Evolutionary conservation across 2,888 invertebrate genomes (phyloP).

Genomic region (Epistrophella euchroma): DNA sequence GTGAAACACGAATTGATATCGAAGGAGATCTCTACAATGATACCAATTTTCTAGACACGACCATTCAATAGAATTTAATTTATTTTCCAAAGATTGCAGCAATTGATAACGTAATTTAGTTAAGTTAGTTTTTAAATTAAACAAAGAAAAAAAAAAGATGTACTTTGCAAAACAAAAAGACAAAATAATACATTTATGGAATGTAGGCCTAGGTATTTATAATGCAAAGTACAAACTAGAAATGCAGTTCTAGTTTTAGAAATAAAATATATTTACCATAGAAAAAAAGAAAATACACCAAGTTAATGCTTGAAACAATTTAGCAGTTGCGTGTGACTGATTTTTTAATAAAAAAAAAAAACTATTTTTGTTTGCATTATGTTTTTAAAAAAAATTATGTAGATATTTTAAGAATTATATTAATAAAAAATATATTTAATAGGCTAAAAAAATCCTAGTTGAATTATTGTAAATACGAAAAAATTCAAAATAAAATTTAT

Average conservation of each 20-base stretch:
- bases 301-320: constrained; percentile 40
- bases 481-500: constrained; percentile 42
- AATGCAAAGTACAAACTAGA: constrained; percentile 60
- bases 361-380: constrained; percentile 15
- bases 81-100: constrained; percentile 52
- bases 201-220: constrained; percentile 16
- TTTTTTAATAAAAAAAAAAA: constrained; percentile 57
- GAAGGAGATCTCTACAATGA: constrained; percentile 83
- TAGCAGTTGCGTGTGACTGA: constrained; percentile 67
- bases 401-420: constrained; percentile 38
- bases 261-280: constrained; percentile 37
- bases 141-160: constrained; percentile 22
- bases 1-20: constrained; percentile 82
- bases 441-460: constrained; percentile 21
- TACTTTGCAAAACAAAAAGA: constrained; percentile 40
- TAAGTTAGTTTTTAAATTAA: constrained; percentile 14
- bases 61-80: constrained; percentile 79
- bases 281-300: constrained; percentile 29
- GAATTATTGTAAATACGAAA: constrained; percentile 55
- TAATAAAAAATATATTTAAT: constrained; percentile 20
- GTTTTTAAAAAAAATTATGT: constrained; percentile 13
- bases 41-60: constrained; percentile 81
- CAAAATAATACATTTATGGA: constrained; percentile 11
- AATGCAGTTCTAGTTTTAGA: constrained; percentile 51
- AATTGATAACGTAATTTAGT: constrained; percentile 36